Base-by-base conservation (phyloP, 2,888 invertebrate genomes). In the Nudaria mundana region DNA sequence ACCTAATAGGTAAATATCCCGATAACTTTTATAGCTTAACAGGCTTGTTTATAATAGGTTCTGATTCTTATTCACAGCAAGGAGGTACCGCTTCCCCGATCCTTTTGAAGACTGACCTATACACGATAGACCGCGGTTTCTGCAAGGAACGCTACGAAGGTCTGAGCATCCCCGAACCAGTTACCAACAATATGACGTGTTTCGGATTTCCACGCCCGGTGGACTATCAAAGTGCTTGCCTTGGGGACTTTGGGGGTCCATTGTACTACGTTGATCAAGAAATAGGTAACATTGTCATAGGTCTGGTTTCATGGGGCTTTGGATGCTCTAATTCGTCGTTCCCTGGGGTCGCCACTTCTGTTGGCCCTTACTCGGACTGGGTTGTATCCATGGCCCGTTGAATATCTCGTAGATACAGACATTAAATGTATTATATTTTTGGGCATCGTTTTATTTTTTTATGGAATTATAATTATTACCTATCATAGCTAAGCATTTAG, bases 291-390 rank as follows among this genome's bases (percentile, higher is more conserved):
- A 63, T 66, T 44, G 63, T 84, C 36, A 71, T 88, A 40, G 88
- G 87, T 14, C 48, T 90, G 44, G 71, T 82, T 23, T 89, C 89
- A 22, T 89, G 84, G 80, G 89, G 89, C 42, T 62, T 65, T 28
- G 81, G 81, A 3, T 89, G 90, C 48, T 83, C 76, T 3, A 63
- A 75, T 44, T 70, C 63, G 7, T 48, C 56, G 29, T 81, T 70
- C 58, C 90, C 90, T 0, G 85, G 84, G 22, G 80, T 90, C 50
- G 85, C 78, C 53, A 76, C 85, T n/a, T 70, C 75, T 10, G 79
- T 90, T 30, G 48, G 64, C 1, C 36, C 65, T 0, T 74, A 69
- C 50, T 63, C 68, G 1, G 7, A 63, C 12, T 81, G 81, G 80
- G 73, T 81, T 20, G 25, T 60, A 2, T 8, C 3, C 0, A 37